Base-by-base conservation (phyloP, 2,113 vertebrate species). In the Passer domesticus region DNA sequence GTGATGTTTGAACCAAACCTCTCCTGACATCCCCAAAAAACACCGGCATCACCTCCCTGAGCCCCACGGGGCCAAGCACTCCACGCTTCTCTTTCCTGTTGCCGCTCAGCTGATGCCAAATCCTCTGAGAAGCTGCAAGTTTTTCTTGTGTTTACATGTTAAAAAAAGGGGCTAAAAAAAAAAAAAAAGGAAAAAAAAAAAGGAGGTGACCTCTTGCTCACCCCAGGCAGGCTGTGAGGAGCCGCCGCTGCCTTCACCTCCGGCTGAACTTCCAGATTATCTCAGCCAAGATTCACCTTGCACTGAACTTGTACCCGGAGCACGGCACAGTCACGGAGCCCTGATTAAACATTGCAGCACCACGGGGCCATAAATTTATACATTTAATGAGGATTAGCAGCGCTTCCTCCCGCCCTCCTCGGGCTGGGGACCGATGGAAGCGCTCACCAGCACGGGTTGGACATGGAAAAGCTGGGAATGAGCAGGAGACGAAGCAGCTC, bases 201-300 rank as follows among this genome's bases (percentile, higher is more conserved):
- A 89, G 64, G 90, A 93, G 89, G 91, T 96, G 98, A 97, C 97
- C 98, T 97, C 92, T 70, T 75, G 79, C 93, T 98, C 94, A 97
- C 98, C 98, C 97, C 97, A 31, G 80, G 83, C 55, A 11, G 97
- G 96, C 97, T 97, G 79, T 20, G 95, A 93, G 96, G 97, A 97
- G 97, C 97, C 79, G 94, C 83, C 13, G 97, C 98, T 96, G 97
- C 98, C 97, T 98, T 98, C 98, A 99, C 98, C 98, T 99, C 98
- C 91, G 62, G 60, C 67, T 98, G 98, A 99, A 98, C 98, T 98
- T 98, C 95, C 97, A 97, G 98, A 98, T 97, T 96, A 98, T 98
- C 98, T 98, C 96, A 95, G 97, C 97, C 96, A 96, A 97, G 97
- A 98, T 98, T 98, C 98, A 98, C 98, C 98, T 98, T 97, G 96